Percentiles rank a stretch among this genome's conserved stretches.
These are phyloP conservation scores for Colistium nudipinnis DNA, from an alignment of 2,113 vertebrate species.

Conservation along the genomic window DNA sequence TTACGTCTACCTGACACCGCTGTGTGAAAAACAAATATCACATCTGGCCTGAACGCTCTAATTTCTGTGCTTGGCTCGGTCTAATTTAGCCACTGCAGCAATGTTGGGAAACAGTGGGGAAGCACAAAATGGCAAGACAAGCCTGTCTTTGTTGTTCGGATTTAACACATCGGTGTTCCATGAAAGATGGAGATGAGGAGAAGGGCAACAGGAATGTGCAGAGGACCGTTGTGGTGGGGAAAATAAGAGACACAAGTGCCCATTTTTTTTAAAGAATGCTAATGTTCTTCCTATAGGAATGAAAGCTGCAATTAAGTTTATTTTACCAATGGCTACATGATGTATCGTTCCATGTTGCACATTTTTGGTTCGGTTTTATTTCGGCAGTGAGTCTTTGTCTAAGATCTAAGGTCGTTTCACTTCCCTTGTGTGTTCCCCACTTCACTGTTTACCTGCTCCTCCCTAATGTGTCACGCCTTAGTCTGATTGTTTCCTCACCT, in stretches of 20 bases:
- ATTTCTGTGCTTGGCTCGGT: conserved; percentile 70
- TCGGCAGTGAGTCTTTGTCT: too few species aligned
- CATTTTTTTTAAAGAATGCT: conserved; percentile 25
- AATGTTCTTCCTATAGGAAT: conserved; percentile 28
- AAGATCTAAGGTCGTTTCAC: too few species aligned
- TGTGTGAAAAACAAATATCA: conserved; percentile 78
- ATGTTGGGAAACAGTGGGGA: conserved; percentile 76
- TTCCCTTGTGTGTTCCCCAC: too few species aligned
- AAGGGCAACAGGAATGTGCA: conserved; percentile 43
- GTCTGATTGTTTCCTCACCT: too few species aligned
- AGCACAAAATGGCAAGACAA: conserved; percentile 78
- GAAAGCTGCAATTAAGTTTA: conserved; percentile 5
- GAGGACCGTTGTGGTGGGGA: conserved; percentile 17
- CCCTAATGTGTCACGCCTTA: too few species aligned
- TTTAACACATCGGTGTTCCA: conserved; percentile 78
- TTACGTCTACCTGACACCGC: conserved; percentile 74
- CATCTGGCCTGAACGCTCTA: conserved; percentile 77
- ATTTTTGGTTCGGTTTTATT: too few species aligned
- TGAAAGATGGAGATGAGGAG: conserved; percentile 70
- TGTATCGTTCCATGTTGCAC: too few species aligned
- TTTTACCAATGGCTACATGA: background rate
- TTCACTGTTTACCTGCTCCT: too few species aligned
- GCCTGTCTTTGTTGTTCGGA: conserved; percentile 74
- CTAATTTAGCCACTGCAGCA: conserved; percentile 74
- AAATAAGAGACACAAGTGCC: conserved; percentile 23